phyloP scores from a whole-genome alignment of 1,140 invertebrate species.

The Drosophila athabasca region DNA sequence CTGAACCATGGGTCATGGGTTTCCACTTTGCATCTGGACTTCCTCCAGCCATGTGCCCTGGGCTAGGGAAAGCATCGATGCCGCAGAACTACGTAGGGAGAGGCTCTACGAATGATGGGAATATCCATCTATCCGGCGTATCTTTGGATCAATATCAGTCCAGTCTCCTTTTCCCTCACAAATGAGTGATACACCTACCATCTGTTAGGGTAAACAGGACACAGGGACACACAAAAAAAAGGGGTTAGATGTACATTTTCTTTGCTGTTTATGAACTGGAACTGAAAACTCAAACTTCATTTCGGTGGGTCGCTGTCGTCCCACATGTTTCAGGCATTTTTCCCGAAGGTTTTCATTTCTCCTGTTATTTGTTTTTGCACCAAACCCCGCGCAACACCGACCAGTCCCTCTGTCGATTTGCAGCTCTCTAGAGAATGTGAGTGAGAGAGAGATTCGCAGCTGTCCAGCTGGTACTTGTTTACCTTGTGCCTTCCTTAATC shows the following conservation, averaged over 20 bases:
- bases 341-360: too few relatives aligned
- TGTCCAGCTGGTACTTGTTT: constrained; percentile 45
- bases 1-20: too few relatives aligned
- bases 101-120: too few relatives aligned
- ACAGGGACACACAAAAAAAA: neutral
- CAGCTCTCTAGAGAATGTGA: constrained; percentile 4
- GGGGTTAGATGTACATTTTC: constrained; percentile 14
- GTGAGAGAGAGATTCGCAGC: constrained; percentile 7
- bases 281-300: constrained; percentile 32
- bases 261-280: constrained; percentile 33
- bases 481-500: constrained; percentile 52
- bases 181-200: constrained; percentile 1
- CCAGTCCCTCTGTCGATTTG: neutral
- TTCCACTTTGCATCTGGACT: too few relatives aligned
- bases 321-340: neutral
- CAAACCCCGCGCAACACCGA: too few relatives aligned
- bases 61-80: too few relatives aligned
- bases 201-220: neutral
- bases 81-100: too few relatives aligned
- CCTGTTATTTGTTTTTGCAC: too few relatives aligned
- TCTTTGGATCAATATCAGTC: too few relatives aligned
- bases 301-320: constrained; percentile 5
- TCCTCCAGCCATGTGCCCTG: too few relatives aligned
- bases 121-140: too few relatives aligned
- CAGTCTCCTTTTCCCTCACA: neutral